These are phyloP conservation scores for Sparidentex hasta DNA, from an alignment of 2,797 vertebrate species.

Conservation along the genomic window DNA sequence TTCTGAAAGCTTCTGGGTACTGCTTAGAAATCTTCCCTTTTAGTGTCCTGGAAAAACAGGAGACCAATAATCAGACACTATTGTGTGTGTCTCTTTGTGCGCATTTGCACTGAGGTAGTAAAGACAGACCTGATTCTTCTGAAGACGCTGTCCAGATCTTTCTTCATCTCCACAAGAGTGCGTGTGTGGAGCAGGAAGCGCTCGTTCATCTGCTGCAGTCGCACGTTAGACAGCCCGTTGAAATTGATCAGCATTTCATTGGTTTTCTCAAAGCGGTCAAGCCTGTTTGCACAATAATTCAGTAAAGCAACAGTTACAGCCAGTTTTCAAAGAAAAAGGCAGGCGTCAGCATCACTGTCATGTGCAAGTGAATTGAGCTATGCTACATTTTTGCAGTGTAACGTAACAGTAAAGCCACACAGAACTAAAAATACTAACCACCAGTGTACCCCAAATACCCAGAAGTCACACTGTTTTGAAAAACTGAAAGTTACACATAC, in stretches of 20 bases:
- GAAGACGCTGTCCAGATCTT: conserved; percentile 96
- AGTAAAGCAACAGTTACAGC: conserved; percentile 9
- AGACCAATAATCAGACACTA: not conserved
- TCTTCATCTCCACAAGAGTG: conserved; percentile 96
- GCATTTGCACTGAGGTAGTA: not conserved
- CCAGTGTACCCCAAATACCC: not conserved
- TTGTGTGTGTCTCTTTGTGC: not conserved
- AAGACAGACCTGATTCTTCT: conserved; percentile 91
- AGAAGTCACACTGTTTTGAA: too few relatives aligned
- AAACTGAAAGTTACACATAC: too few relatives aligned
- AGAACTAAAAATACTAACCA: too few relatives aligned
- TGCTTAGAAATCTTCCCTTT: conserved; percentile 96
- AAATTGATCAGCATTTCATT: conserved; percentile 99
- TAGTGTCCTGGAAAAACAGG: conserved; percentile 85
- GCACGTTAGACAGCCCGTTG: conserved; percentile 92
- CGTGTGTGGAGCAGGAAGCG: conserved; percentile 94
- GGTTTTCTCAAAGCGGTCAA: conserved; percentile 98
- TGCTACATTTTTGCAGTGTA: not conserved
- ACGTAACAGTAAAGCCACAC: not conserved
- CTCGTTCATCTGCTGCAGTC: conserved; percentile 97
- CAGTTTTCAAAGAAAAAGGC: not conserved
- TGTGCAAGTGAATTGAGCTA: not conserved
- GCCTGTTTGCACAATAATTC: conserved; percentile 80
- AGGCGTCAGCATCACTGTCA: not conserved
- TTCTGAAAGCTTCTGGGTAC: conserved; percentile 96